These are phyloP conservation scores for Hoplodrina blanda DNA, from an alignment of 2,888 invertebrate species.

Conservation along the genomic window DNA sequence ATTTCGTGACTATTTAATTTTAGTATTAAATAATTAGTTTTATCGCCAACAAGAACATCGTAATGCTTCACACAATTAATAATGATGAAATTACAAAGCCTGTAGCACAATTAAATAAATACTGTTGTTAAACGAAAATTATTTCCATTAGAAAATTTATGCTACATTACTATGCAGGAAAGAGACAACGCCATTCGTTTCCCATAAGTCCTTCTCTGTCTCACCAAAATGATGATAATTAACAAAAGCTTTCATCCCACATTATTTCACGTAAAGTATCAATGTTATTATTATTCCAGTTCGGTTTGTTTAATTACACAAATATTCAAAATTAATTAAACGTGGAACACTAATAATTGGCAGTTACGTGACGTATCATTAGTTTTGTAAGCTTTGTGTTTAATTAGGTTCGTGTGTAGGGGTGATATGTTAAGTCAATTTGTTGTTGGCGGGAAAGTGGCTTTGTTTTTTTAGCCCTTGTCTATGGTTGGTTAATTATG, in stretches of 20 bases:
- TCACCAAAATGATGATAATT: slow-evolving; percentile 2
- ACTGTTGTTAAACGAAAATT: neutral
- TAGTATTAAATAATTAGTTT: neutral
- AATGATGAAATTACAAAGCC: slow-evolving; percentile 13
- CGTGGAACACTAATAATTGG: slow-evolving; percentile 47
- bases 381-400: slow-evolving; percentile 29
- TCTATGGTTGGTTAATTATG: slow-evolving; percentile 22
- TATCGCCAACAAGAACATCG: neutral
- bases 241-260: neutral
- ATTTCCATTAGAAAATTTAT: slow-evolving; percentile 19
- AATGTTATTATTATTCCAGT: slow-evolving; percentile 26
- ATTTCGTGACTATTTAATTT: no score
- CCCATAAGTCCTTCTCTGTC: neutral
- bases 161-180: slow-evolving; percentile 5
- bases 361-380: slow-evolving; percentile 37
- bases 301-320: slow-evolving; percentile 50
- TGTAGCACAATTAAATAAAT: neutral
- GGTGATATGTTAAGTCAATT: slow-evolving; percentile 10
- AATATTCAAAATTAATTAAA: slow-evolving; percentile 51
- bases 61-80: neutral
- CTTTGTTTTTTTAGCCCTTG: neutral
- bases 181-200: neutral
- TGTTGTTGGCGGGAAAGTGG: slow-evolving; percentile 27
- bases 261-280: slow-evolving; percentile 23
- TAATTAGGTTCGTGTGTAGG: slow-evolving; percentile 37